A percentile compares a stretch with the other conserved stretches of the same genome.
phyloP scores from a whole-genome alignment of 1,140 invertebrate species.

The Drosophila nannoptera region DNA sequence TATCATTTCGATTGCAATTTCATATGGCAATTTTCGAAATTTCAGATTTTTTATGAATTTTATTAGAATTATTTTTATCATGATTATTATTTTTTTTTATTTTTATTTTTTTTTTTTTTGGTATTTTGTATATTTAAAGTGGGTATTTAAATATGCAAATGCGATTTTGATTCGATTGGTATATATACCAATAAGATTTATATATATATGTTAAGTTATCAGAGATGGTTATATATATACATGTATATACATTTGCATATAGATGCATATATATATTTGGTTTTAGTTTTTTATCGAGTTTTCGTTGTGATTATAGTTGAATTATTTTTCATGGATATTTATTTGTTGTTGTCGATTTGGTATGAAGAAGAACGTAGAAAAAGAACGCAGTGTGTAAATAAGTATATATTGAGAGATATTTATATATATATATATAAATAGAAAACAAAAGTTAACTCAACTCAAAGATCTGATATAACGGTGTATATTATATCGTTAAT shows the following conservation, averaged over 20 bases:
- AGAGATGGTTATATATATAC: conserved; percentile 30
- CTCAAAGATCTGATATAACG: neutral
- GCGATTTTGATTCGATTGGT: conserved; percentile 57
- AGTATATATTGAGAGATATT: conserved; percentile 46
- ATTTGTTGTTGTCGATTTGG: conserved; percentile 55
- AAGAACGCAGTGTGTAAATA: conserved; percentile 75
- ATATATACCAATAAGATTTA: conserved; percentile 4
- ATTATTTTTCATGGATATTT: conserved; percentile 24
- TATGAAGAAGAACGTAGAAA: conserved; percentile 75
- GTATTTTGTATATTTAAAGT: conserved; percentile 66
- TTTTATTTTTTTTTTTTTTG: conserved; percentile 41
- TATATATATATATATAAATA: conserved; percentile 32
- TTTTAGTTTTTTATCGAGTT: conserved; percentile 31
- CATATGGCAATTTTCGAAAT: conserved; percentile 27
- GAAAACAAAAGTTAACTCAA: conserved; percentile 31
- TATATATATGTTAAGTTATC: conserved; percentile 30
- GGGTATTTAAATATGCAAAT: conserved; percentile 69
- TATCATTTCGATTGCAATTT: conserved; percentile 45
- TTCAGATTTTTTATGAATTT: conserved; percentile 34
- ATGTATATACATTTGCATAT: conserved; percentile 1
- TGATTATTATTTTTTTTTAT: conserved; percentile 13
- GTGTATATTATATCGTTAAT: conserved; percentile 16
- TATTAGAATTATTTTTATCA: too few species aligned
- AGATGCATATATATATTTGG: conserved; percentile 37
- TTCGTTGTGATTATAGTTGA: neutral